Evolutionary conservation across 2,113 vertebrate genomes (phyloP).

Genomic region (Hypomesus transpacificus): DNA sequence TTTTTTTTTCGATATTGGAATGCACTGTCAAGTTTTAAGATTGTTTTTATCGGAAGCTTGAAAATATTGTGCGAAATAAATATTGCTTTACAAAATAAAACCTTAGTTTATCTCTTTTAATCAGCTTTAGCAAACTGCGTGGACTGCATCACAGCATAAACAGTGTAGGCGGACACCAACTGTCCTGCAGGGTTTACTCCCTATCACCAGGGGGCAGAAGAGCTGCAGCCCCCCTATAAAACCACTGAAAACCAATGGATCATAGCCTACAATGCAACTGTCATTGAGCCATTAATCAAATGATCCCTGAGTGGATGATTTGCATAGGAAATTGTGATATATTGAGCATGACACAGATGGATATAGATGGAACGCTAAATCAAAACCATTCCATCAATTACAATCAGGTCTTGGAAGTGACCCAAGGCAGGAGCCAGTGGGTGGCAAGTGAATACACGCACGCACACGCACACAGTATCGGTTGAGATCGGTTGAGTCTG

Average conservation of each 20-base stretch:
- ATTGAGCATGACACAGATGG: constrained; percentile 71
- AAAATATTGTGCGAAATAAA: constrained; percentile 64
- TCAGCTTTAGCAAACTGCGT: too few species aligned
- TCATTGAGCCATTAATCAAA: constrained; percentile 70
- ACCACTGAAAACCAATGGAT: constrained; percentile 37
- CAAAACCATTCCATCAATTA: constrained; percentile 68
- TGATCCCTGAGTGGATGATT: constrained; percentile 62
- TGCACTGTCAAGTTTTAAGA: constrained; percentile 62
- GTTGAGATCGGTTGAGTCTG: constrained; percentile 9
- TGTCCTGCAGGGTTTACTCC: constrained; percentile 39
- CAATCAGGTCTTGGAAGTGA: constrained; percentile 55
- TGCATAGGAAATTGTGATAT: constrained; percentile 70
- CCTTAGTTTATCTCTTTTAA: too few species aligned
- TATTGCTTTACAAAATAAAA: constrained; percentile 38
- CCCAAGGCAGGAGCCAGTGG: constrained; percentile 51
- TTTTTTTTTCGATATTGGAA: constrained; percentile 53
- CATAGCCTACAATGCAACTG: constrained; percentile 58
- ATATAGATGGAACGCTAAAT: constrained; percentile 61
- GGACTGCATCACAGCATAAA: too few species aligned
- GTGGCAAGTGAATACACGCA: constrained; percentile 26
- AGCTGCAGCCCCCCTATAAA: constrained; percentile 33
- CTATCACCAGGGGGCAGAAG: constrained; percentile 62
- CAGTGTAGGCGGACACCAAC: too few species aligned
- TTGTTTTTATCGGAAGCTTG: constrained; percentile 49
- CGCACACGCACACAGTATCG: constrained; percentile 1